These are phyloP conservation scores for Thunnus albacares DNA, from an alignment of 2,797 vertebrate species.

Conservation along the genomic window DNA sequence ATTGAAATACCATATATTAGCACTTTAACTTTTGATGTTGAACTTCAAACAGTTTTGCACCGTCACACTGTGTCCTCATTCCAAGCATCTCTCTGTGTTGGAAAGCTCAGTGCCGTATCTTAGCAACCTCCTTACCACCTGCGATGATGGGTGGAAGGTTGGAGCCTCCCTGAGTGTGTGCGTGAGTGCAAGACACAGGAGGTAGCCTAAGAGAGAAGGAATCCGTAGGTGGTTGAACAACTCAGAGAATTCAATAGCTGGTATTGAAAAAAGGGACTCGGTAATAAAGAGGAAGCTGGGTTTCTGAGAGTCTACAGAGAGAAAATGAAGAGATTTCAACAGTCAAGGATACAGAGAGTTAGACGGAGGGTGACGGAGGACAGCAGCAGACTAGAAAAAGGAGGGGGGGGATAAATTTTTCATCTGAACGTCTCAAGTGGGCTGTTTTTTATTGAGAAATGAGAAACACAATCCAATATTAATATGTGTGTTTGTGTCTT, in stretches of 20 bases:
- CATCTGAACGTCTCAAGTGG: slow-evolving; percentile 40
- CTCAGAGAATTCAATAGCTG: slow-evolving; percentile 25
- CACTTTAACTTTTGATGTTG: not conserved
- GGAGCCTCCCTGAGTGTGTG: slow-evolving; percentile 20
- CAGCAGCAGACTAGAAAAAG: slow-evolving; percentile 1
- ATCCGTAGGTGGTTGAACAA: slow-evolving; percentile 14
- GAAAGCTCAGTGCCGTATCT: slow-evolving; percentile 60
- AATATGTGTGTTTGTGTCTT: slow-evolving; percentile 29
- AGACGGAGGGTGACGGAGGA: slow-evolving; percentile 33
- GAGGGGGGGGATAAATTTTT: slow-evolving; percentile 48
- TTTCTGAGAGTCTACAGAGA: not conserved
- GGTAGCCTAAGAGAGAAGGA: not conserved
- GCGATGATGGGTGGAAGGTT: slow-evolving; percentile 41
- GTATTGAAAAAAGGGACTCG: not conserved
- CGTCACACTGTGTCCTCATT: slow-evolving; percentile 23
- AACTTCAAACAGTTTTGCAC: slow-evolving; percentile 35
- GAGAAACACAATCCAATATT: slow-evolving; percentile 59
- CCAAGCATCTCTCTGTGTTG: slow-evolving; percentile 27
- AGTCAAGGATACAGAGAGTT: slow-evolving; percentile 23
- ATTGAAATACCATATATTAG: not conserved
- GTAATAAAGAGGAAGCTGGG: not conserved
- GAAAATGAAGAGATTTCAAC: slow-evolving; percentile 18
- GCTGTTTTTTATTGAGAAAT: slow-evolving; percentile 44
- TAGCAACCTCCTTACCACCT: slow-evolving; percentile 71
- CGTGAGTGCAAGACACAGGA: slow-evolving; percentile 1